A percentile compares a stretch with the other conserved stretches of the same genome.
Conservation (phyloP, 2,888 invertebrate species). For the Drosophila subquinaria region DNA sequence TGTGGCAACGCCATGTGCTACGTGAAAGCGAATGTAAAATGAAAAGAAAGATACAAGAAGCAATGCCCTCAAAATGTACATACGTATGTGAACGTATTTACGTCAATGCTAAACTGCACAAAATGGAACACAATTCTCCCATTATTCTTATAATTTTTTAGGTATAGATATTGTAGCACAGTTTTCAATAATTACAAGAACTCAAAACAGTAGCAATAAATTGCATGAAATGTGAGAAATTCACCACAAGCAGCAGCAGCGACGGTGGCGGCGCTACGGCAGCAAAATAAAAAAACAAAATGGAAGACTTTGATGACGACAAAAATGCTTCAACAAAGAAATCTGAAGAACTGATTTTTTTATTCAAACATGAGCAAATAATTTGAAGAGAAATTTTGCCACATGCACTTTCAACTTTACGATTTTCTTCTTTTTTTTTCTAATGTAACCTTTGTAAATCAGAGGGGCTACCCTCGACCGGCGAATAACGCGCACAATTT, state of each 20-base stretch:
- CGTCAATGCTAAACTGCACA: conserved; percentile 25
- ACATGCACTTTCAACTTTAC: conserved; percentile 27
- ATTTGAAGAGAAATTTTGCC: conserved; percentile 36
- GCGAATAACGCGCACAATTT: conserved; percentile 23
- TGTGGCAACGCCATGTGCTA: conserved; percentile 74
- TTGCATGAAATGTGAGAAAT: conserved; percentile 70
- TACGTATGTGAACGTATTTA: conserved; percentile 26
- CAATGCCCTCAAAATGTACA: conserved; percentile 72
- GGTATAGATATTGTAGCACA: conserved; percentile 8
- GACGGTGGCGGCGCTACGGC: conserved; percentile 44
- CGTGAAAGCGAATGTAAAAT: conserved; percentile 74
- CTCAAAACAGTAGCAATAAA: conserved; percentile 62
- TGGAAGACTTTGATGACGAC: conserved; percentile 79
- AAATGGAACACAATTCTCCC: conserved; percentile 32
- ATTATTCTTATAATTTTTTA: background rate
- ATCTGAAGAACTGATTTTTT: conserved; percentile 61
- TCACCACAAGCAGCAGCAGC: conserved; percentile 68
- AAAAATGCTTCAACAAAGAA: conserved; percentile 76
- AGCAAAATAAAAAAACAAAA: conserved; percentile 80
- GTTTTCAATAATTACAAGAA: conserved; percentile 27
- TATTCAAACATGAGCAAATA: conserved; percentile 24
- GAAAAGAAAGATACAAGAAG: conserved; percentile 68
- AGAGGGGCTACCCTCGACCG: conserved; percentile 24
- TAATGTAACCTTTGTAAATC: background rate
- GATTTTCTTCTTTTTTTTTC: conserved; percentile 1